These are phyloP conservation scores for Hippasteria phrygiana DNA, from an alignment of 53 echinoderm and acorn worm genomes.

Conservation along the genomic window DNA sequence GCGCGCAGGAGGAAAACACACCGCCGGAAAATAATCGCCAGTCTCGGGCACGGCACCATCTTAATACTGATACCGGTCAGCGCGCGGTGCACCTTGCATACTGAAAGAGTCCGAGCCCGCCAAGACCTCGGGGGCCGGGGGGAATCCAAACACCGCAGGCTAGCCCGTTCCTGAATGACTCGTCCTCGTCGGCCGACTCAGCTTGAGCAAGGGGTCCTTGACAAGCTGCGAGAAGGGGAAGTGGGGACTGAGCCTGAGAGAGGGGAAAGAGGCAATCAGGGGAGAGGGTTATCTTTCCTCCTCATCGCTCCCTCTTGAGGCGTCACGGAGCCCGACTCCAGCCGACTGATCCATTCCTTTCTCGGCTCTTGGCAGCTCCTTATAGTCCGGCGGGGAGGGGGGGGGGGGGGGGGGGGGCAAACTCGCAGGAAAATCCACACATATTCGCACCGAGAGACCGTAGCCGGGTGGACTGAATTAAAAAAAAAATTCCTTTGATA, in stretches of 20 bases:
- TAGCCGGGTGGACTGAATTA: background rate
- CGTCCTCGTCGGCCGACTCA: conserved; percentile 1
- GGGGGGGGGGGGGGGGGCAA: conserved; percentile 8
- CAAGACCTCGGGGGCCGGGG: background rate
- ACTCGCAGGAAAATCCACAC: background rate
- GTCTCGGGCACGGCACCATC: background rate
- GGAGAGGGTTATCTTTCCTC: conserved; percentile 24
- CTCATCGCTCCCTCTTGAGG: conserved; percentile 10
- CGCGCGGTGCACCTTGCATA: conserved; percentile 16
- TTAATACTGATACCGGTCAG: background rate
- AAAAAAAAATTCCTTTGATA: too few species aligned
- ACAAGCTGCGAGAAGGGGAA: conserved; percentile 44
- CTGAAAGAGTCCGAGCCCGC: background rate
- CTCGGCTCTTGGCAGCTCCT: conserved; percentile 7
- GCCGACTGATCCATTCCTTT: conserved; percentile 26
- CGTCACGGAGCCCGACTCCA: conserved; percentile 31
- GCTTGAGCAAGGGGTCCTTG: conserved; percentile 54
- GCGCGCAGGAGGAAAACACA: background rate
- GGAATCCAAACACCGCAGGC: background rate
- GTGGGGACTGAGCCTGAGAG: conserved; percentile 23
- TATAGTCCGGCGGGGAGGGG: background rate
- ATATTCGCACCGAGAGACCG: background rate
- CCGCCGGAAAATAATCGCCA: conserved; percentile 1
- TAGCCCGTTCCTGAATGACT: conserved; percentile 49
- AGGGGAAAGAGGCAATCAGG: conserved; percentile 53